These are phyloP conservation scores for Caenorhabditis drosophilae DNA, from an alignment of 2,888 invertebrate species.

Conservation along the genomic window DNA sequence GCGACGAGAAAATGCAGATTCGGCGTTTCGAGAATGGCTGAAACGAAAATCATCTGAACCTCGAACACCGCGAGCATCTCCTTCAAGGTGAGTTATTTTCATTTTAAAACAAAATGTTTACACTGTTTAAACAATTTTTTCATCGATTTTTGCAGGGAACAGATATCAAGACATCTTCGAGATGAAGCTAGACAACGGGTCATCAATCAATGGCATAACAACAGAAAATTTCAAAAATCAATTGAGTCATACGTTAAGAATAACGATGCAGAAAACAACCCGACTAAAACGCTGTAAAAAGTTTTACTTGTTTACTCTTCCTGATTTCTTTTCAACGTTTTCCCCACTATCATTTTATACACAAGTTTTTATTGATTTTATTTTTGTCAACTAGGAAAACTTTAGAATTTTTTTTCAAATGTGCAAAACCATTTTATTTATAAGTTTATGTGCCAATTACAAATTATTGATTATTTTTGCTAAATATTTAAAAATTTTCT, in stretches of 20 bases:
- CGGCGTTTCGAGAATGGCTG: conserved; percentile 54
- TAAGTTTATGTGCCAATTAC: no score
- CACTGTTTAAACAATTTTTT: not conserved
- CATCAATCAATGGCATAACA: conserved; percentile 51
- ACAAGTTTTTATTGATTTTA: conserved; percentile 3
- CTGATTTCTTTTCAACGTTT: no score
- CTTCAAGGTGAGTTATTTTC: conserved; percentile 40
- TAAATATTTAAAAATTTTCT: no score
- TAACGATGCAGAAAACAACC: not conserved
- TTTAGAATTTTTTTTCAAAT: not conserved
- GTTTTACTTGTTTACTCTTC: no score
- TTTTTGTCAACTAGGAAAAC: not conserved
- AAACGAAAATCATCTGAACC: conserved; percentile 49
- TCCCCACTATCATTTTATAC: not conserved
- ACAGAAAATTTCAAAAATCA: conserved; percentile 40
- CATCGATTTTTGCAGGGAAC: conserved; percentile 41
- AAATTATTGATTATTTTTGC: no score
- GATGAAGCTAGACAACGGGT: conserved; percentile 50
- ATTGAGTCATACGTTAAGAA: conserved; percentile 27
- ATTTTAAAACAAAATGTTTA: not conserved
- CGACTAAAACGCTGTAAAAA: no score
- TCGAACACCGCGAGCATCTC: conserved; percentile 46
- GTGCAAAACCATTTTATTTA: no score
- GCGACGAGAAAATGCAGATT: conserved; percentile 46
- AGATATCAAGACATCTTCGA: conserved; percentile 47